phyloP scores from a whole-genome alignment of 53 echinoderm and acorn worm species.

The Zoroaster sp. region DNA sequence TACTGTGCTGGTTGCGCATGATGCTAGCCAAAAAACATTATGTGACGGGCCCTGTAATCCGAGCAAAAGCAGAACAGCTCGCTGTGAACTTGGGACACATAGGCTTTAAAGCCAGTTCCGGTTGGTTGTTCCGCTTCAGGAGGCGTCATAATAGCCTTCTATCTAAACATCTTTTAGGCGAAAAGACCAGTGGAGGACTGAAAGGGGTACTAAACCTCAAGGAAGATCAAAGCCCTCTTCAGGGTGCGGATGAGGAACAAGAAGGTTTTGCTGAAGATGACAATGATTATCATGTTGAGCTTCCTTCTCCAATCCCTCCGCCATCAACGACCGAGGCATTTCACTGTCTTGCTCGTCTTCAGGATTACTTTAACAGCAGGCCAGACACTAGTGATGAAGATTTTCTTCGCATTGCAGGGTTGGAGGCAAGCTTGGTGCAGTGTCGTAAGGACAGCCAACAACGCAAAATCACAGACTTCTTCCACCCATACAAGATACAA shows the following conservation, averaged over 20 bases:
- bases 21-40: not conserved
- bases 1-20: not conserved
- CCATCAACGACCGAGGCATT: not conserved
- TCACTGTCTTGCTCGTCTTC: not conserved
- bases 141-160: not conserved
- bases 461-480: not conserved
- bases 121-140: conserved; percentile 2
- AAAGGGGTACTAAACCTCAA: too few species aligned
- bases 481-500: not conserved
- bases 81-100: not conserved
- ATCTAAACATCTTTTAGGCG: not conserved
- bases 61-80: not conserved
- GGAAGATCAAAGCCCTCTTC: not conserved
- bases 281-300: too few species aligned
- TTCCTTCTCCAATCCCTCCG: not conserved
- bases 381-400: not conserved
- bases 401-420: not conserved
- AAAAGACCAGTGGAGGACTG: too few species aligned
- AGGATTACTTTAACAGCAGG: not conserved
- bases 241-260: not conserved
- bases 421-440: not conserved
- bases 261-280: too few species aligned
- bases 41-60: not conserved
- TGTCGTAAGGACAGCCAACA: not conserved
- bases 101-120: not conserved